Percentiles rank a stretch among this genome's conserved stretches.
Conservation (phyloP, 2,888 invertebrate genomes). For the Pristionchus entomophagus region DNA sequence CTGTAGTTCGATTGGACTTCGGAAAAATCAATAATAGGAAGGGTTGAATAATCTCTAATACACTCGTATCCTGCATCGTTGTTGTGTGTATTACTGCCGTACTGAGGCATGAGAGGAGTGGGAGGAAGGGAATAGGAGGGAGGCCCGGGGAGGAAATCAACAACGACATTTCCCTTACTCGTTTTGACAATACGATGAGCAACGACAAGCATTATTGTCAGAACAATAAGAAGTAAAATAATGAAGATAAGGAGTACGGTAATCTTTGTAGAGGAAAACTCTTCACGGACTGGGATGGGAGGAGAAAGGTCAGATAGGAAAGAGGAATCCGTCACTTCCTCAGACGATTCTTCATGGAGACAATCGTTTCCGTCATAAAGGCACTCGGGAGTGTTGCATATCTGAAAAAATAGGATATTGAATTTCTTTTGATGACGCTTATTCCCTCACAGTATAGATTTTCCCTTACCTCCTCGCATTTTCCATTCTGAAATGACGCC, state of each 20-base stretch:
- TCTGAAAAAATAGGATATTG: background rate
- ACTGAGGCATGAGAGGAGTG: background rate
- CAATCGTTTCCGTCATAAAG: background rate
- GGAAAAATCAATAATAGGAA: no score
- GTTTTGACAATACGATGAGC: no score
- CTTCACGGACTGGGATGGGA: background rate
- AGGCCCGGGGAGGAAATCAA: background rate
- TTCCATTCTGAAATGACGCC: background rate
- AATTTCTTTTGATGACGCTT: background rate
- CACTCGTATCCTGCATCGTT: no score
- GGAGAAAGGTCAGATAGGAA: background rate
- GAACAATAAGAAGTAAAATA: background rate
- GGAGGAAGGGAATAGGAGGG: background rate
- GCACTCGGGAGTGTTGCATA: background rate
- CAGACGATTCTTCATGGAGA: background rate
- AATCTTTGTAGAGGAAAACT: background rate
- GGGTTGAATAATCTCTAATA: no score
- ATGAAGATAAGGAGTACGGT: background rate
- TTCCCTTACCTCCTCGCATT: constrained; percentile 1
- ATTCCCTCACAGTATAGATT: background rate
- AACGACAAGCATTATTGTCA: no score
- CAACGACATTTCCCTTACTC: no score
- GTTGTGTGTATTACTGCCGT: no score
- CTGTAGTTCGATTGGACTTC: no score
- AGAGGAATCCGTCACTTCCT: background rate